Conservation (phyloP, 2,888 invertebrate species). For the Tetramorium bicarinatum region DNA sequence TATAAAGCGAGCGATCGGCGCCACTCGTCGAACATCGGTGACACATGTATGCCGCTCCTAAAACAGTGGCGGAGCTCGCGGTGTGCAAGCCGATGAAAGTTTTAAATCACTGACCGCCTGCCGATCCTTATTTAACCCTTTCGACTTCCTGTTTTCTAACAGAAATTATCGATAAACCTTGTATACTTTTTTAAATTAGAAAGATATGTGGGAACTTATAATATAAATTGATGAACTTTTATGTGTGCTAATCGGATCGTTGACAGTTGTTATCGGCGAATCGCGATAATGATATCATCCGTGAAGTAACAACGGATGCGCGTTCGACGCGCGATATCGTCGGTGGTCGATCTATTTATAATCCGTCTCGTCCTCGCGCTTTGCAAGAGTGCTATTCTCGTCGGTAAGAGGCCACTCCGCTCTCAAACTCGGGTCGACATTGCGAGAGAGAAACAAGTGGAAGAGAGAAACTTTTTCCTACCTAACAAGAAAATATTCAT, state of each 20-base stretch:
- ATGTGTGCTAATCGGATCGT: background rate
- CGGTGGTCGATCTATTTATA: constrained; percentile 71
- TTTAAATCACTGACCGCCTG: background rate
- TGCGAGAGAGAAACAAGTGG: constrained; percentile 57
- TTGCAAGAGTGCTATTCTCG: constrained; percentile 75
- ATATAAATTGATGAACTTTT: background rate
- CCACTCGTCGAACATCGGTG: constrained; percentile 41
- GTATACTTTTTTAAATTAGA: background rate
- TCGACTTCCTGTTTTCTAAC: background rate
- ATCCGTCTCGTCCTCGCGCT: constrained; percentile 62
- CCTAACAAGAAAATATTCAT: constrained; percentile 17
- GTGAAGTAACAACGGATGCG: constrained; percentile 61
- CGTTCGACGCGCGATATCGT: constrained; percentile 69
- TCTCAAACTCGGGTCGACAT: constrained; percentile 63
- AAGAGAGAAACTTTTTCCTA: constrained; percentile 53
- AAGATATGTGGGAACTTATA: too few relatives aligned
- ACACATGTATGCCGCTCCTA: background rate
- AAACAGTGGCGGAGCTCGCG: background rate
- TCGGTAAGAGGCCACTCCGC: constrained; percentile 65
- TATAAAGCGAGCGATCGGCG: constrained; percentile 60
- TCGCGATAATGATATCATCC: constrained; percentile 7
- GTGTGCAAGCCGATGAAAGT: background rate
- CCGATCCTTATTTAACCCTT: background rate
- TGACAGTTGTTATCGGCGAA: background rate
- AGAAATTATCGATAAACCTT: background rate